Evolutionary conservation across 2,113 vertebrate species (phyloP).

Genomic region (Panthera uncia): DNA sequence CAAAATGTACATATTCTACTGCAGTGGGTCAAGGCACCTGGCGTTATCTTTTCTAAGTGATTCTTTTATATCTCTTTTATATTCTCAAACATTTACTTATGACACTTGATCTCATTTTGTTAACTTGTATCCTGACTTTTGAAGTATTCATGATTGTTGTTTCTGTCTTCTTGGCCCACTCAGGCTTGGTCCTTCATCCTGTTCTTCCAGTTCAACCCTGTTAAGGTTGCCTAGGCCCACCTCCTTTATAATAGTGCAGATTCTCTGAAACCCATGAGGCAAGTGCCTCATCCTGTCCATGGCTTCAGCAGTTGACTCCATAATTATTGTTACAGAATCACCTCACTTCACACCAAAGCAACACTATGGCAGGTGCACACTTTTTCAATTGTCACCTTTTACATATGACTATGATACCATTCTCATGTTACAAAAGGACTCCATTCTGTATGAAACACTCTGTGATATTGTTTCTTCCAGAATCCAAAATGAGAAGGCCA

Average conservation of each 20-base stretch:
- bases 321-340: neutral
- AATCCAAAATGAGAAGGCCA: neutral
- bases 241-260: neutral
- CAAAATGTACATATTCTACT: neutral
- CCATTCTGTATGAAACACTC: neutral
- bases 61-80: neutral
- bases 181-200: neutral
- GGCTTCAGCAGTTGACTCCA: neutral
- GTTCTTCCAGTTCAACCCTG: neutral
- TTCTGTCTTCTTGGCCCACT: neutral
- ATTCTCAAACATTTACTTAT: neutral
- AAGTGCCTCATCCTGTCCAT: neutral
- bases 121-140: neutral
- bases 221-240: neutral
- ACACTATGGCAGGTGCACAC: neutral
- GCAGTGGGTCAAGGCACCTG: neutral
- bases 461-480: neutral
- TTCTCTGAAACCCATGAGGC: neutral
- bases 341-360: neutral
- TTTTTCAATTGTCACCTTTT: neutral
- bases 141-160: neutral
- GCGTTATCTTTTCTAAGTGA: neutral
- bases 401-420: neutral
- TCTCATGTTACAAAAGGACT: neutral
- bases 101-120: neutral